Conservation (phyloP, 1,140 invertebrate species). For the Zaprionus camerounensis region DNA sequence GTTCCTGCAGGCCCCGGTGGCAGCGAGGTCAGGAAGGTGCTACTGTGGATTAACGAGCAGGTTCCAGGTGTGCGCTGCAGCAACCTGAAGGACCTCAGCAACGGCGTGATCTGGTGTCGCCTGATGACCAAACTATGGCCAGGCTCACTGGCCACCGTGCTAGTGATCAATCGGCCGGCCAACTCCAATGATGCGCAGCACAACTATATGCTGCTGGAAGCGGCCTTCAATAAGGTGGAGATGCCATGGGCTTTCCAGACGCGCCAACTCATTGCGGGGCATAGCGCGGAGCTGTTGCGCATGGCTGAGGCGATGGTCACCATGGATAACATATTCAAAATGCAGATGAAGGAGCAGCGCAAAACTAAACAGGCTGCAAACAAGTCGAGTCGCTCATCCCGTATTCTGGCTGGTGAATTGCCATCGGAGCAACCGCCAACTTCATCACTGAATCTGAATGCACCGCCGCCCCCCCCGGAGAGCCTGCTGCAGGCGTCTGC, state of each 20-base stretch:
- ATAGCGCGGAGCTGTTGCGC: neutral
- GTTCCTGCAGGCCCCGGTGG: neutral
- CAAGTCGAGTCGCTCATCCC: neutral
- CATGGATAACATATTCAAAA: neutral
- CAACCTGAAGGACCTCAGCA: conserved; percentile 8
- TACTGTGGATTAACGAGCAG: conserved; percentile 22
- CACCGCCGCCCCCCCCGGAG: neutral
- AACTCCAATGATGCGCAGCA: conserved; percentile 26
- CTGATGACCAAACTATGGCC: conserved; percentile 33
- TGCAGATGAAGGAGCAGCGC: neutral
- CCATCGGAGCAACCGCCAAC: neutral
- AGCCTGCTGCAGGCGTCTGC: neutral
- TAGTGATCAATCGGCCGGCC: conserved; percentile 32
- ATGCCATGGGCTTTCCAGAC: conserved; percentile 17
- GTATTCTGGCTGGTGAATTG: conserved; percentile 5
- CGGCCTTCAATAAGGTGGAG: conserved; percentile 6
- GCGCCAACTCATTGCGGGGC: neutral
- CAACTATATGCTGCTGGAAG: conserved; percentile 31
- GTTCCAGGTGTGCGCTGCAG: conserved; percentile 7
- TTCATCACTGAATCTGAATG: neutral
- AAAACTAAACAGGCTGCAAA: neutral
- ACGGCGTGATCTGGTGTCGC: conserved; percentile 34
- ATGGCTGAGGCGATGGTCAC: conserved; percentile 12
- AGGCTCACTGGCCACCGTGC: conserved; percentile 17
- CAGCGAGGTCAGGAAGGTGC: neutral